These are phyloP conservation scores for Mya arenaria DNA, from an alignment of 1,140 invertebrate species.

Conservation along the genomic window DNA sequence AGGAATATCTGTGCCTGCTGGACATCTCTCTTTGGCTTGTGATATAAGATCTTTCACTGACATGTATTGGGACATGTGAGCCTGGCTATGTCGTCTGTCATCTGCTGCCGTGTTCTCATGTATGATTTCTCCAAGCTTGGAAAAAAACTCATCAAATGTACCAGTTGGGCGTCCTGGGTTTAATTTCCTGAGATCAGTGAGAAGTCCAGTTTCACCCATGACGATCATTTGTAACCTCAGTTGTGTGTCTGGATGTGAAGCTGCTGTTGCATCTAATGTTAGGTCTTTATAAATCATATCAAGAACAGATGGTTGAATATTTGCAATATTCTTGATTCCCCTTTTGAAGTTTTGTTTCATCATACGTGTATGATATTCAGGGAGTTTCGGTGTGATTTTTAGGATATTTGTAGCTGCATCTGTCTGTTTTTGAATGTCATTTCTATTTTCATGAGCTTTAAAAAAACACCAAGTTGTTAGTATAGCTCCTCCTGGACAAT, in stretches of 20 bases:
- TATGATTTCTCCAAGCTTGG: background rate
- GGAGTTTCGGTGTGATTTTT: conserved; percentile 5
- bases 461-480: background rate
- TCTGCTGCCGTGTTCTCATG: background rate
- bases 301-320: conserved; percentile 7
- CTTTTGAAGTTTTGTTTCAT: conserved; percentile 3
- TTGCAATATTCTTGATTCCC: conserved; percentile 14
- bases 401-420: background rate
- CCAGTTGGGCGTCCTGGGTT: background rate
- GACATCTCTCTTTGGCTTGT: background rate
- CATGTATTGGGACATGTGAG: background rate
- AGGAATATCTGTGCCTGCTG: conserved; percentile 1
- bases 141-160: conserved; percentile 14
- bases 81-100: background rate
- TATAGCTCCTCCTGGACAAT: background rate
- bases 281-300: conserved; percentile 15
- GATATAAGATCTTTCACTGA: background rate
- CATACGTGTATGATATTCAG: background rate
- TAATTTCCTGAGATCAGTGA: background rate
- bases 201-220: conserved; percentile 15
- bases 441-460: no score
- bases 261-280: background rate
- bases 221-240: background rate
- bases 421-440: no score
- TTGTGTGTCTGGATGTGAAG: background rate